phyloP scores from a whole-genome alignment of 1,140 invertebrate species.

The Drosophila bipectinata region DNA sequence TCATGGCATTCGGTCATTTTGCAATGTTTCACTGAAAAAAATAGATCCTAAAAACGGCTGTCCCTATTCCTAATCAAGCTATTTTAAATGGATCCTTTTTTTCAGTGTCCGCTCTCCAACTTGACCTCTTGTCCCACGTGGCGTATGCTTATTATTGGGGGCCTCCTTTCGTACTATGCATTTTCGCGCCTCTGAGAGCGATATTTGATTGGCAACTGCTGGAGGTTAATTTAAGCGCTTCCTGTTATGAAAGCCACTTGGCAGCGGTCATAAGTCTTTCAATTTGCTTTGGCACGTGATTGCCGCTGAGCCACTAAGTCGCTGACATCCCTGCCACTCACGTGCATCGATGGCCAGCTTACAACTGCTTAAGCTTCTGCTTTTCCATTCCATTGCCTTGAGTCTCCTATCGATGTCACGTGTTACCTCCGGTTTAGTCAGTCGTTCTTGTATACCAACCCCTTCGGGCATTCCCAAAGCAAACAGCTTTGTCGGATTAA shows the following conservation, averaged over 20 bases:
- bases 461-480: slow-evolving; percentile 18
- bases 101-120: slow-evolving; percentile 8
- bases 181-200: slow-evolving; percentile 56
- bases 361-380: slow-evolving; percentile 44
- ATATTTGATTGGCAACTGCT: slow-evolving; percentile 66
- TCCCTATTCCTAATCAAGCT: no score
- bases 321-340: slow-evolving; percentile 49
- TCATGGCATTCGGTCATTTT: slow-evolving; percentile 41
- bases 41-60: no score
- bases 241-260: slow-evolving; percentile 15
- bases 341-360: slow-evolving; percentile 59
- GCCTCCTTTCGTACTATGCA: slow-evolving; percentile 28
- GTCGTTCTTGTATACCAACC: slow-evolving; percentile 2
- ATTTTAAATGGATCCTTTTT: neutral
- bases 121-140: slow-evolving; percentile 21
- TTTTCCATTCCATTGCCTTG: neutral
- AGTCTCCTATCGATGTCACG: slow-evolving; percentile 23
- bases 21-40: neutral
- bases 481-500: slow-evolving; percentile 19
- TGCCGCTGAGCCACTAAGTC: slow-evolving; percentile 53
- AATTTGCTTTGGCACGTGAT: slow-evolving; percentile 58
- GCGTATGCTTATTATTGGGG: slow-evolving; percentile 51
- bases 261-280: slow-evolving; percentile 61
- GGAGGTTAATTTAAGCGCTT: slow-evolving; percentile 48
- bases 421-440: slow-evolving; percentile 24